Conservation (phyloP, 2,888 invertebrate genomes). For the Trissolcus japonicus region DNA sequence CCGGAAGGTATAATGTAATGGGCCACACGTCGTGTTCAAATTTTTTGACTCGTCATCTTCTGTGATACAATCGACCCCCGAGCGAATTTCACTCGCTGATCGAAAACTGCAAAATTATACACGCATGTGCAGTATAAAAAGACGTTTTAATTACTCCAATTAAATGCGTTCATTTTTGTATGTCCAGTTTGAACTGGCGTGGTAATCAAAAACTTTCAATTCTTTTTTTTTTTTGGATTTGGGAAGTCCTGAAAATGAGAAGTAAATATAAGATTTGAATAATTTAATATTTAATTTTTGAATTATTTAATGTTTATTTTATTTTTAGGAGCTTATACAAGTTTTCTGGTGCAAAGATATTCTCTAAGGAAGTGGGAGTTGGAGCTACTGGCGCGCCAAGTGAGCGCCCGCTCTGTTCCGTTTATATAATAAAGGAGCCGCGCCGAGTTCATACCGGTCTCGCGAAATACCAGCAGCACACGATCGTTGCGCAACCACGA, state of each 20-base stretch:
- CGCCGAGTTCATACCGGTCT: slow-evolving; percentile 62
- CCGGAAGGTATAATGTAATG: slow-evolving; percentile 43
- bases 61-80: slow-evolving; percentile 42
- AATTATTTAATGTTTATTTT: too few species aligned
- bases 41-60: slow-evolving; percentile 35
- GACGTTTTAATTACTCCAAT: slow-evolving; percentile 1
- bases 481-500: slow-evolving; percentile 66
- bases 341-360: slow-evolving; percentile 54
- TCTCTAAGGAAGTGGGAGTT: slow-evolving; percentile 52
- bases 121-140: slow-evolving; percentile 12
- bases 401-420: slow-evolving; percentile 55
- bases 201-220: too few species aligned
- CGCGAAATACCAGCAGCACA: slow-evolving; percentile 67
- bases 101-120: background rate
- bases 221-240: too few species aligned
- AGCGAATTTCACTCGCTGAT: slow-evolving; percentile 9
- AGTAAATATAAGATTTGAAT: too few species aligned
- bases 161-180: slow-evolving; percentile 8
- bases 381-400: slow-evolving; percentile 44
- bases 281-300: too few species aligned
- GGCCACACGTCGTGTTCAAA: slow-evolving; percentile 33
- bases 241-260: too few species aligned
- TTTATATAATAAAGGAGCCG: slow-evolving; percentile 67
- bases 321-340: slow-evolving; percentile 33
- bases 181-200: too few species aligned